Base-by-base conservation (phyloP, 2,888 invertebrate genomes). In the Amiota minor region DNA sequence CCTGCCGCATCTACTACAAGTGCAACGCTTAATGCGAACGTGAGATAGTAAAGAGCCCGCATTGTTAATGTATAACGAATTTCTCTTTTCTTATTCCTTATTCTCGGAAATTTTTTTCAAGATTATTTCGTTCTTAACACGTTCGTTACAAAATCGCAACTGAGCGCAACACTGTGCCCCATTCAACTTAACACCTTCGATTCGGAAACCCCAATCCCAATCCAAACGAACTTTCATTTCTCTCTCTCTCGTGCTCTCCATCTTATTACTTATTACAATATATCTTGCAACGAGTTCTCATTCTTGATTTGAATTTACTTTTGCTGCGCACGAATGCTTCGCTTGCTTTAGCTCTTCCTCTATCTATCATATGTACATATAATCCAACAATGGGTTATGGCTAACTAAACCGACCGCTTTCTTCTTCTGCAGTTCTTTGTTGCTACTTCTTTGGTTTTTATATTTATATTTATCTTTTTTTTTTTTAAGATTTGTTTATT, bases 131-230 rank as follows among this genome's bases (percentile, higher is more conserved):
- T 87, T 86, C 86, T 86, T 75, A 74, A 80, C 86, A 71, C 80
- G 79, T 74, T 77, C 80, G 79, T 86, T 78, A 81, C 80, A 79
- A 76, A 78, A 74, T 79, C 78, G 85, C 85, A 81, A 86, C 87
- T 86, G 86, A 67, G 70, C 74, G 61, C 69, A 59, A 56, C 70
- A 76, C 77, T 76, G 68, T 35, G 73, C 56, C 59, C 76, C 73
- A 72, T 75, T 65, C 55, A 74, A 75, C 72, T 79, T 73, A 78
- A 79, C 70, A 77, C 79, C 71, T 74, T 46, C 71, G 55, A 35
- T 67, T 16, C 9, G 50, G 65, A 50, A 35, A 35, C 35, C 35
- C 35, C 35, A 35, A 35, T 35, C 35, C 35, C 35, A 35, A 35
- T 35, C 35, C 35, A 8, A 18, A 56, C 56, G 56, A 80, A 81